Conservation (phyloP, 2,888 invertebrate genomes). For the Teleogryllus oceanicus region DNA sequence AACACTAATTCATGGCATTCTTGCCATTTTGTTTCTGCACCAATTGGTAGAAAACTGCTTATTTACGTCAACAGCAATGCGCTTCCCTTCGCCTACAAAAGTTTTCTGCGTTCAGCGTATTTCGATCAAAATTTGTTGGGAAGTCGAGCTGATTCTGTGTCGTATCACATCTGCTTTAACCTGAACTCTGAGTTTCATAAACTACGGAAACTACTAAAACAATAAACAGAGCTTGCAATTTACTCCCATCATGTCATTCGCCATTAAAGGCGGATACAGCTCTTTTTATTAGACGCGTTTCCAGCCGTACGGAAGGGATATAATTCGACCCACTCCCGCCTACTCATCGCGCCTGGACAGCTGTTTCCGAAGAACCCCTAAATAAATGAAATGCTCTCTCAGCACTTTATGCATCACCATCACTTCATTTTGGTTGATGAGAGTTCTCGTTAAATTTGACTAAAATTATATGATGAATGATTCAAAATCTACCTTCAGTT, state of each 20-base stretch:
- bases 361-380: constrained; percentile 11
- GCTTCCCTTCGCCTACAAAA: too few species aligned
- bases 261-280: not conserved
- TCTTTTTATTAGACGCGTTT: not conserved
- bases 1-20: too few species aligned
- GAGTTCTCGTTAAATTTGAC: not conserved
- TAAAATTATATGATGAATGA: not conserved
- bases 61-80: too few species aligned
- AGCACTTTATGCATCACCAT: not conserved
- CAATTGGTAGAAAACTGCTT: too few species aligned
- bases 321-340: not conserved
- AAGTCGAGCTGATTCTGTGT: too few species aligned
- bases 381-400: constrained; percentile 11
- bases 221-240: constrained; percentile 3
- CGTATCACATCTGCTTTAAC: not conserved
- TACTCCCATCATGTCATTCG: constrained; percentile 3
- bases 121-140: too few species aligned
- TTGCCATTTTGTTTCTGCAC: too few species aligned
- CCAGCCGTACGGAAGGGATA: not conserved
- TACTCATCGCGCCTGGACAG: not conserved
- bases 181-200: not conserved
- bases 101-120: too few species aligned
- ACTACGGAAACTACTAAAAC: not conserved
- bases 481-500: too few species aligned
- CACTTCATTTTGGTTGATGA: not conserved